Base-by-base conservation (phyloP, 2,797 vertebrate species). In the Chelidonichthys spinosus region DNA sequence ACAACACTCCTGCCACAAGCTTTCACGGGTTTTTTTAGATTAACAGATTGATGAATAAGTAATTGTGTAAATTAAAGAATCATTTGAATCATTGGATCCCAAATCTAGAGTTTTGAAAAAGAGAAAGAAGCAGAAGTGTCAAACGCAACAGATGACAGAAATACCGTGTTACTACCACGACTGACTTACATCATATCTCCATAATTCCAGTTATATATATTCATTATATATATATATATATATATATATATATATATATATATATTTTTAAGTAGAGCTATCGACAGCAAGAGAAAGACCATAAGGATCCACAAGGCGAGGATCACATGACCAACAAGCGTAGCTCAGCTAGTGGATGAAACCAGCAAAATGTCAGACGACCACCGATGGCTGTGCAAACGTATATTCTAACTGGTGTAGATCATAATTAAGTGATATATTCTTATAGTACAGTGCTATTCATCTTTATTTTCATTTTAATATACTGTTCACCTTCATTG, bases 11-110 rank as follows among this genome's bases (percentile, higher is more conserved):
- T 32, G 35, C 35, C 13, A 3, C 6, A 53, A 43, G 33, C 11
- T 54, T 49, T 53, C 46, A 56, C 3, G 0, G 37, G 33, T 11
- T 66, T 32, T 66, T 43, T 2, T 37, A 25, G 6, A 64, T 52
- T 6, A 25, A 49, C 42, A 69, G n/a, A 66, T 50, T 13, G 17
- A 66, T 43, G 50, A 32, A 25, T 32, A 40, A 62, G 40, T 36
- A 53, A 42, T 46, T 69, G 15, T 15, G 33, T 11, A 17, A 25
- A 8, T 37, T n/a, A 66, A 39, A 58, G 11, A 65, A 15, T 52
- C 40, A 25, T 25, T 25, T 25, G 25, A 69, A 72, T 46, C 40
- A 25, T 2, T 39, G 2, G 11, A 39, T 25, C n/a, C 36, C 6
- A 52, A 44, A 43, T 39, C 10, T 14, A 14, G 6, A 37, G 25